Evolutionary conservation across 2,113 vertebrate species (phyloP).

Genomic region (Orycteropus afer): DNA sequence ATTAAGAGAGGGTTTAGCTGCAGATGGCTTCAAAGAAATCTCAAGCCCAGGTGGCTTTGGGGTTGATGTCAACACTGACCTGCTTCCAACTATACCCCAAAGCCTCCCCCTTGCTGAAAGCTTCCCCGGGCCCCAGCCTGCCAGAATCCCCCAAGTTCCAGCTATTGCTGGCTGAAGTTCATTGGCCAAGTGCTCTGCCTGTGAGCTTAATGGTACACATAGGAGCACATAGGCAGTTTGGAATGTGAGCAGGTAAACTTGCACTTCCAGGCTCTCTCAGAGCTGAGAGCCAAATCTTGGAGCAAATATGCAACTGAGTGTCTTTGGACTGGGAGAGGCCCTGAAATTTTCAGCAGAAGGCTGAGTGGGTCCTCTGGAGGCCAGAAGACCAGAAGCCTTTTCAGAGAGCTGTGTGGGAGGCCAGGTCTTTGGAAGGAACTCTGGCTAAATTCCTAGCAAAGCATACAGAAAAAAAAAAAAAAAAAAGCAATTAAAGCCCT

Average conservation of each 20-base stretch:
- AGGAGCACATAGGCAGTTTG: conserved; percentile 7
- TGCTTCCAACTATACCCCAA: background rate
- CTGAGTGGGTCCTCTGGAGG: background rate
- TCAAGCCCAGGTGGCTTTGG: background rate
- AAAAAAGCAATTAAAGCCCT: background rate
- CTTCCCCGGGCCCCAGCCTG: background rate
- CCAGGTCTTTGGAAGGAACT: conserved; percentile 25
- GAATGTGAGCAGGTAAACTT: background rate
- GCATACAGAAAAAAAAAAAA: background rate
- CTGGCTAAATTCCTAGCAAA: conserved; percentile 24
- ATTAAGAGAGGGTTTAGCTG: background rate
- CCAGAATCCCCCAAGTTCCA: background rate
- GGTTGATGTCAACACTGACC: background rate
- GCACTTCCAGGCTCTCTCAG: background rate
- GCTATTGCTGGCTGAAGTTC: background rate
- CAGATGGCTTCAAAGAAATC: background rate
- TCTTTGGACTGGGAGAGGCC: background rate
- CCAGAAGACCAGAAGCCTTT: background rate
- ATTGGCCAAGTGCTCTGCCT: background rate
- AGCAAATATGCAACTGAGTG: background rate
- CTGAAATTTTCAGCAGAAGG: background rate
- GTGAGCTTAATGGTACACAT: conserved; percentile 17
- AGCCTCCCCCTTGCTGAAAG: no score
- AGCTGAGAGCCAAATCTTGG: conserved; percentile 26
- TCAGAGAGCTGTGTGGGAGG: background rate